Evolutionary conservation across 2,888 invertebrate species (phyloP).

Genomic region (Eretmocerus hayati): DNA sequence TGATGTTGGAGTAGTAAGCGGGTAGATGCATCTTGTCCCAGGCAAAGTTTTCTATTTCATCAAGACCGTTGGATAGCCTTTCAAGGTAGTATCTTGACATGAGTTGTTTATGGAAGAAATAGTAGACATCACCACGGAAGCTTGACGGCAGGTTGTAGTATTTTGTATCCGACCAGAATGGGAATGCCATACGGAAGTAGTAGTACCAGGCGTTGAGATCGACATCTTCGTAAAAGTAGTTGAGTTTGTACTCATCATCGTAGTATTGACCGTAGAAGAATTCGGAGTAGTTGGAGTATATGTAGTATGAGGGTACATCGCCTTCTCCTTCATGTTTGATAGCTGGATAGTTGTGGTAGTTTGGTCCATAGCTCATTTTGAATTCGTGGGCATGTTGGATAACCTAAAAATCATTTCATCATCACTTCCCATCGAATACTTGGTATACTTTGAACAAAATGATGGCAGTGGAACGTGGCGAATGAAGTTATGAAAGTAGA

Average conservation of each 20-base stretch:
- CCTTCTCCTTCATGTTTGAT: constrained; percentile 17
- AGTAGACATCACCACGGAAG: constrained; percentile 60
- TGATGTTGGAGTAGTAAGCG: constrained; percentile 58
- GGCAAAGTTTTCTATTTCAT: constrained; percentile 55
- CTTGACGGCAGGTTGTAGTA: constrained; percentile 51
- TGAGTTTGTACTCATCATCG: constrained; percentile 55
- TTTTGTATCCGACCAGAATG: constrained; percentile 59
- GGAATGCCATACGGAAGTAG: constrained; percentile 59
- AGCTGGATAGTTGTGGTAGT: constrained; percentile 34
- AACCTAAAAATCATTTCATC: no score
- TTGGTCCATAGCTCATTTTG: constrained; percentile 42
- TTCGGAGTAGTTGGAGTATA: constrained; percentile 58
- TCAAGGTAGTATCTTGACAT: constrained; percentile 65
- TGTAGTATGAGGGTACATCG: constrained; percentile 48
- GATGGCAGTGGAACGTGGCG: no score
- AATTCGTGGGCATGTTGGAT: constrained; percentile 60
- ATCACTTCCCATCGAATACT: no score
- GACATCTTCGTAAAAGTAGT: constrained; percentile 66
- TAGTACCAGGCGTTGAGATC: constrained; percentile 63
- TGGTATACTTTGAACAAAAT: no score
- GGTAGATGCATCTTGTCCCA: constrained; percentile 50
- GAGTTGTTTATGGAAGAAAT: constrained; percentile 61
- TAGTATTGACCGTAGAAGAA: constrained; percentile 45
- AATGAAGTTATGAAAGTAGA: no score
- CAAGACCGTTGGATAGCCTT: constrained; percentile 59